A percentile compares a stretch with the other conserved stretches of the same genome.
Conservation (phyloP, 2,797 vertebrate species). For the Melanotaenia nigrans region DNA sequence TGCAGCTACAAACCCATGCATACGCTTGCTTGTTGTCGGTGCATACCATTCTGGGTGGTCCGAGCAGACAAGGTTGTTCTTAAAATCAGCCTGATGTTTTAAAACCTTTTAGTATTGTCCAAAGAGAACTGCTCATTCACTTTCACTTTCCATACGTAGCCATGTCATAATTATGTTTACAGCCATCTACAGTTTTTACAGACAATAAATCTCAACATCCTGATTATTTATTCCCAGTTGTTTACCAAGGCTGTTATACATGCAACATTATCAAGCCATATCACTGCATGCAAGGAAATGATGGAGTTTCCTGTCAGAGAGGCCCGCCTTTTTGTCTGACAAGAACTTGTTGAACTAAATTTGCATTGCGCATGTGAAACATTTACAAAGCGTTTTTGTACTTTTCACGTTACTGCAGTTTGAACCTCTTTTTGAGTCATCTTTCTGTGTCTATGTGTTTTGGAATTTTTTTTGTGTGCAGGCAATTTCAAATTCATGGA, state of each 20-base stretch:
- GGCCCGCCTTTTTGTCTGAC: neutral
- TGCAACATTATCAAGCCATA: constrained; percentile 23
- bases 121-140: constrained; percentile 5
- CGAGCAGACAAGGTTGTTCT: constrained; percentile 17
- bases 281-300: constrained; percentile 3
- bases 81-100: constrained; percentile 23
- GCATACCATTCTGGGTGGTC: constrained; percentile 55
- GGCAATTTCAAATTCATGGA: constrained; percentile 52
- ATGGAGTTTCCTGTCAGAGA: constrained; percentile 14
- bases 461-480: constrained; percentile 50
- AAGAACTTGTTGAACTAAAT: neutral
- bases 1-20: constrained; percentile 35
- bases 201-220: constrained; percentile 5
- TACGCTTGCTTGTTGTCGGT: constrained; percentile 17
- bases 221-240: constrained; percentile 34
- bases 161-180: neutral
- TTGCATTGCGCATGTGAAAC: neutral
- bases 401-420: constrained; percentile 10
- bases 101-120: constrained; percentile 11
- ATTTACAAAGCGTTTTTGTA: neutral
- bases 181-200: constrained; percentile 14
- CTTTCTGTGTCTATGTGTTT: constrained; percentile 25
- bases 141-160: constrained; percentile 24
- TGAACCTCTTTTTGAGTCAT: constrained; percentile 23
- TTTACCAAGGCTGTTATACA: constrained; percentile 32